A percentile compares a stretch with the other conserved stretches of the same genome.
Conservation (phyloP, 2,888 invertebrate genomes). For the Lepidochrysops patricia region DNA sequence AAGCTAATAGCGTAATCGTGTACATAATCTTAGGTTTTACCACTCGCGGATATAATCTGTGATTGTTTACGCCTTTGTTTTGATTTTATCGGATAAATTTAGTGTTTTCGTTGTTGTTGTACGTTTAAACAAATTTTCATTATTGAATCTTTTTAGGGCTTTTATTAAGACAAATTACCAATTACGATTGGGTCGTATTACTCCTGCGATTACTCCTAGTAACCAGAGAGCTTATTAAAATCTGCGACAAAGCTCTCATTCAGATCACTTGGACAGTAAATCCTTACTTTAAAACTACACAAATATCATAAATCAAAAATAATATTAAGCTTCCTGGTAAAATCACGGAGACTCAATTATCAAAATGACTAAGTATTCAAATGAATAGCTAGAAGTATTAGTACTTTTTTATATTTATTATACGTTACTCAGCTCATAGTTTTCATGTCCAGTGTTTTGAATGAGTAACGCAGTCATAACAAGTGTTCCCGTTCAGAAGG, state of each 20-base stretch:
- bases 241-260: no score
- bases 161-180: neutral
- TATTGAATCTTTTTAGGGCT: no score
- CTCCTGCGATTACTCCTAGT: no score
- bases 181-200: no score
- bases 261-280: no score
- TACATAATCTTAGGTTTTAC: conserved; percentile 11
- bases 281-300: no score
- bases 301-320: no score
- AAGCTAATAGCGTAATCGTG: conserved; percentile 37
- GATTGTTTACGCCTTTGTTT: conserved; percentile 4
- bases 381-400: neutral
- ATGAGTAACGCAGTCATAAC: conserved; percentile 29
- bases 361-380: neutral
- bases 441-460: neutral
- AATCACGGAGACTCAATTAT: neutral
- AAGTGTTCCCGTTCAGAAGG: conserved; percentile 31
- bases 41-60: conserved; percentile 21
- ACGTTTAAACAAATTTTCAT: neutral
- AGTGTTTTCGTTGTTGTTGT: neutral
- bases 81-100: neutral
- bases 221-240: no score
- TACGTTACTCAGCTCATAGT: neutral
- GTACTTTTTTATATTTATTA: no score
- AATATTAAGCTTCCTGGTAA: neutral